A percentile compares a stretch with the other conserved stretches of the same genome.
These are phyloP conservation scores for Diachrysia chrysitis DNA, from an alignment of 2,888 invertebrate species.

Conservation along the genomic window DNA sequence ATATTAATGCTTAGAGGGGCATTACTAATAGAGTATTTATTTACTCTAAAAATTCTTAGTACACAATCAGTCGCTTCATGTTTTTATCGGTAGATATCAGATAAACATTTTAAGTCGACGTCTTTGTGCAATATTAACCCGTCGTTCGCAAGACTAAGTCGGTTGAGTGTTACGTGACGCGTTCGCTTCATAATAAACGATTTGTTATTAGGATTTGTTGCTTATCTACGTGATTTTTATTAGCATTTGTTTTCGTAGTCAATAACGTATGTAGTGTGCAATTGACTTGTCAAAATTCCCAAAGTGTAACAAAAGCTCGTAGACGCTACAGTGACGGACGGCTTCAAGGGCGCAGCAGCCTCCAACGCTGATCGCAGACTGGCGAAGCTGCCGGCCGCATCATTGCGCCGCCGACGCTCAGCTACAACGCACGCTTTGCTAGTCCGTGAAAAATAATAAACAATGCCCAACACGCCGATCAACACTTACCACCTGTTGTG, in stretches of 20 bases:
- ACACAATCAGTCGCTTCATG: constrained; percentile 72
- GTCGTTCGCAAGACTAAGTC: constrained; percentile 28
- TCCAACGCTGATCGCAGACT: constrained; percentile 63
- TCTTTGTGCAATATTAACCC: constrained; percentile 66
- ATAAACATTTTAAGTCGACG: constrained; percentile 70
- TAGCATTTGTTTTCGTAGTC: neutral
- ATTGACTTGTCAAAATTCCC: neutral
- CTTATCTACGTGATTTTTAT: neutral
- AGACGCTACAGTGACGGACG: constrained; percentile 44
- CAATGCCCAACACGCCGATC: constrained; percentile 76
- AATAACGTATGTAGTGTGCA: constrained; percentile 8
- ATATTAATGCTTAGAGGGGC: constrained; percentile 15
- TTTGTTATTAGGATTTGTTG: neutral
- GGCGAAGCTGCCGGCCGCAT: constrained; percentile 58
- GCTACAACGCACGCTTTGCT: constrained; percentile 71
- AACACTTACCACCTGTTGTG: constrained; percentile 79
- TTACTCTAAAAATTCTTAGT: constrained; percentile 70
- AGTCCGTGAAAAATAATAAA: constrained; percentile 66
- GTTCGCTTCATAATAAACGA: neutral
- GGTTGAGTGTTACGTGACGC: constrained; percentile 9
- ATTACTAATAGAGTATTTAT: constrained; percentile 53
- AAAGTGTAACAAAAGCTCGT: constrained; percentile 52
- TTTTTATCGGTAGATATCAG: constrained; percentile 71
- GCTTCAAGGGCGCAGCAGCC: constrained; percentile 82
- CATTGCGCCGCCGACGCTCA: constrained; percentile 73